Percentiles rank a stretch among this genome's conserved stretches.
Evolutionary conservation across 2,113 vertebrate genomes (phyloP).

Genomic region (Grallaria varia): DNA sequence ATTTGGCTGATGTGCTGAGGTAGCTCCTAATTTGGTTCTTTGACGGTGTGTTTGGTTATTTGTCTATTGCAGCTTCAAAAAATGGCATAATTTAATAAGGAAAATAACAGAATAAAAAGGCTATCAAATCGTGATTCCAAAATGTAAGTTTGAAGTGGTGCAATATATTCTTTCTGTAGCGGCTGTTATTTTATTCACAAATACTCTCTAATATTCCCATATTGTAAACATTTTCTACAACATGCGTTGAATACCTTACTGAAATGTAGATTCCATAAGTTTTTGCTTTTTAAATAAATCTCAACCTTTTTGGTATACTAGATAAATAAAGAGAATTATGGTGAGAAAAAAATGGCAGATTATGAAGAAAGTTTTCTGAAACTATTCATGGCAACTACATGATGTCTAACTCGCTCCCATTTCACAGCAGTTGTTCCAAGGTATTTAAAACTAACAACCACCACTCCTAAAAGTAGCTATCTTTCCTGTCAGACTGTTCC

Average conservation of each 20-base stretch:
- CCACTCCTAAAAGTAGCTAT: neutral
- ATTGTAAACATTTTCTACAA: neutral
- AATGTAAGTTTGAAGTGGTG: neutral
- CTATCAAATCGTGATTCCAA: neutral
- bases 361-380: neutral
- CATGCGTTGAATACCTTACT: neutral
- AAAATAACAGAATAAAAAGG: neutral
- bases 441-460: neutral
- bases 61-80: neutral
- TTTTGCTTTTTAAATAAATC: neutral
- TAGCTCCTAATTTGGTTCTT: neutral
- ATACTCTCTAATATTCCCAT: neutral
- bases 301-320: neutral
- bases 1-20: neutral
- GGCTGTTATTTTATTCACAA: neutral
- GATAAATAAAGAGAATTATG: neutral
- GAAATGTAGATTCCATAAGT: neutral
- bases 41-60: neutral
- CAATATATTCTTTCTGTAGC: neutral
- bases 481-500: neutral
- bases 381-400: neutral
- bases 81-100: neutral
- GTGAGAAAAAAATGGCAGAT: neutral
- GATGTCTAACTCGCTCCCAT: neutral
- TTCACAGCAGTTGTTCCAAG: neutral